Conservation (phyloP, 1,140 invertebrate genomes). For the Charaxes varanes region DNA sequence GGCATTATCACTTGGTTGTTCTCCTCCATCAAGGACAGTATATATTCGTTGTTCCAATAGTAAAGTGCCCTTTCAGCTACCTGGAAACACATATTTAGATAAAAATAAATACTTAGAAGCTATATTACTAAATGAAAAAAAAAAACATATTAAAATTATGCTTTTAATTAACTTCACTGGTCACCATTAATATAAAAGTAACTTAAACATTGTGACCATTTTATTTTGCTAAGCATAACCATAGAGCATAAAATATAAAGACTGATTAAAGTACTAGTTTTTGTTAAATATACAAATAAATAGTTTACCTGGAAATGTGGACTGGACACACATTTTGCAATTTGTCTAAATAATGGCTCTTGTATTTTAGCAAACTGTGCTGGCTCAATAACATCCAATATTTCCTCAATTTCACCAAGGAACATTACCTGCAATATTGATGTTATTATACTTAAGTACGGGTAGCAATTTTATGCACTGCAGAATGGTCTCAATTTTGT, state of each 20-base stretch:
- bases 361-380: slow-evolving; percentile 98
- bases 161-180: too few species aligned
- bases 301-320: slow-evolving; percentile 92
- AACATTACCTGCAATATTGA: slow-evolving; percentile 88
- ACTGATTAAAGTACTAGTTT: too few species aligned
- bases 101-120: slow-evolving; percentile 2
- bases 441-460: background rate
- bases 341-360: slow-evolving; percentile 96
- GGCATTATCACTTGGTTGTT: slow-evolving; percentile 94
- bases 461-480: too few species aligned
- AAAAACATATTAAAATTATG: slow-evolving; percentile 3
- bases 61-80: slow-evolving; percentile 97
- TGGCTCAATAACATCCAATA: slow-evolving; percentile 98
- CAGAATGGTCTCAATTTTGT: too few species aligned
- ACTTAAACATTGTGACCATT: too few species aligned
- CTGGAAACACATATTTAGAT: slow-evolving; percentile 69
- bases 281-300: slow-evolving; percentile 4
- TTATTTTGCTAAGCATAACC: too few species aligned
- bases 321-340: slow-evolving; percentile 98
- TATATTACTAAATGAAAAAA: too few species aligned
- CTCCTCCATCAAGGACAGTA: slow-evolving; percentile 95
- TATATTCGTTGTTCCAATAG: slow-evolving; percentile 98
- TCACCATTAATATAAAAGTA: too few species aligned
- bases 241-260: too few species aligned
- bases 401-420: slow-evolving; percentile 95